These are phyloP conservation scores for Malurus cyaneus DNA, from an alignment of 2,113 vertebrate species.

Conservation along the genomic window DNA sequence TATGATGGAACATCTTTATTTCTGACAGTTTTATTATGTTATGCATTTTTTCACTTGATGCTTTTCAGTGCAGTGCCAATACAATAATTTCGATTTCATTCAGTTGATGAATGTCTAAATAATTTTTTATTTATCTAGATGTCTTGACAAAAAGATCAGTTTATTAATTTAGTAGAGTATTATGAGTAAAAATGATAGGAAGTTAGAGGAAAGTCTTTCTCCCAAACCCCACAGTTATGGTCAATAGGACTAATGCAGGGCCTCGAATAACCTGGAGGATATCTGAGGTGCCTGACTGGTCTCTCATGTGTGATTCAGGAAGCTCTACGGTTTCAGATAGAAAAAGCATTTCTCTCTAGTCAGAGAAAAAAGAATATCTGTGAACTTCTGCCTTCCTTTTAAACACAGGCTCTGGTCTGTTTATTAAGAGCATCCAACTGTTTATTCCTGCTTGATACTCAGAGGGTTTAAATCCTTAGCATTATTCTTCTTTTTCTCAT, in stretches of 20 bases:
- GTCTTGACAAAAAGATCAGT: not conserved
- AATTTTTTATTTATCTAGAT: not conserved
- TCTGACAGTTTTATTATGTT: not conserved
- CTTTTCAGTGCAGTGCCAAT: not conserved
- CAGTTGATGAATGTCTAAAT: not conserved
- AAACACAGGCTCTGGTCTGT: not conserved
- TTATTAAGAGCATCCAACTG: not conserved
- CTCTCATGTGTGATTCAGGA: not conserved
- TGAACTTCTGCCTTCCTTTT: not conserved
- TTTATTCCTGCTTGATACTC: not conserved
- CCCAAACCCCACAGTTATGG: rapidly evolving
- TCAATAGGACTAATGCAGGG: not conserved
- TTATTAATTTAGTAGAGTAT: not conserved
- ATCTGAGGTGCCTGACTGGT: not conserved
- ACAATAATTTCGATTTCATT: not conserved
- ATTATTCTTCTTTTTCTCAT: not conserved
- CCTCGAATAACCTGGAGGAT: not conserved
- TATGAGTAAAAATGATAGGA: not conserved
- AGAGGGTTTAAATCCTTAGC: not conserved
- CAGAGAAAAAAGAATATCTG: not conserved
- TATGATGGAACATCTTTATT: not conserved
- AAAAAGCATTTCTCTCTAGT: not conserved
- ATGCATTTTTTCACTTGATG: not conserved
- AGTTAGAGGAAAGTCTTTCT: not conserved
- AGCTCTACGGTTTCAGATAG: not conserved